Base-by-base conservation (phyloP, 37 sponge, comb jelly and placozoan species). In the Chondrosia reniformis region DNA sequence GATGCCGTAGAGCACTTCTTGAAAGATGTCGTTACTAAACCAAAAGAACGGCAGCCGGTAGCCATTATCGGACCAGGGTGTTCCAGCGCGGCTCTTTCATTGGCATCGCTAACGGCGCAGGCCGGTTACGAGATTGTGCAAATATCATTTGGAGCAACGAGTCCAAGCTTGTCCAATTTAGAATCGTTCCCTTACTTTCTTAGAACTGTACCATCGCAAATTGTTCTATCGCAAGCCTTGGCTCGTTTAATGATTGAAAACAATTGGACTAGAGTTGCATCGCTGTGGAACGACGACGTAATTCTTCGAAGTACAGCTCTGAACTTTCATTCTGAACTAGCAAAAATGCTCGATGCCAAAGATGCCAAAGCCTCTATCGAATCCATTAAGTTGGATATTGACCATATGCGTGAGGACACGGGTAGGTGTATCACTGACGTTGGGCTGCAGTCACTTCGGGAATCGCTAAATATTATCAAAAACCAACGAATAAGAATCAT, bases 141-240 rank as follows among this genome's bases (percentile, higher is more conserved):
- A n/a, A n/a, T 77, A 12, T 77, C 77, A 0, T 77, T 59, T 41
- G 77, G 77, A 56, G 77, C 77, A 77, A 33, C 77, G 0, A 57
- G 33, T 34, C 59, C 61, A 1, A 57, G 34, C n/a, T 32, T 77
- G 24, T 77, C 77, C 37, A 57, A 57, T 41, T 3, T n/a, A 19
- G 22, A 12, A 40, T 34, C 77, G 3, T 77, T 32, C 59, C 77
- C 77, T 0, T 77, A 77, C 55, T 77, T 77, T 62, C 37, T 57
- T 33, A 22, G 77, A 7, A 77, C 77, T 5, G 77, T 77, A 15
- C 77, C 61, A 1, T 7, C 31, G 4, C 72, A 69, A 6, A 30
- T 40, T 2, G 2, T 2, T 24, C 4, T 69, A 13, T 21, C 44
- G 15, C 3, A 40, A 8, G 42, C 72, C 2, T 17, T 69, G 72